Conservation (phyloP, 2,797 vertebrate species). For the Falco naumanni region DNA sequence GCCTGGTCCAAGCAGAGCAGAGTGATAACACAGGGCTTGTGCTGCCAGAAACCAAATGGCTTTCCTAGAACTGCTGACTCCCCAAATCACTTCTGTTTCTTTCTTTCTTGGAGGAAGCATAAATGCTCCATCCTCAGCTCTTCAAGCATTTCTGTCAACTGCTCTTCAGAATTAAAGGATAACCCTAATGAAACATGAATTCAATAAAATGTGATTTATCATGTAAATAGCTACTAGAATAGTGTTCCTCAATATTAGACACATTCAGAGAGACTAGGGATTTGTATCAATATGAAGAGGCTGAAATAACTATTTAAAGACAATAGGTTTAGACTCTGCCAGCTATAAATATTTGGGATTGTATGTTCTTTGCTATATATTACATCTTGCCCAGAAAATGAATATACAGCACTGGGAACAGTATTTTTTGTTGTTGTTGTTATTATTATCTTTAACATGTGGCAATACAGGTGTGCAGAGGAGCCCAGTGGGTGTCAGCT, state of each 20-base stretch:
- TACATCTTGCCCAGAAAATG: background rate
- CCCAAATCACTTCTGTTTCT: background rate
- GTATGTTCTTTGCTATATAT: background rate
- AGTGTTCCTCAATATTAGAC: background rate
- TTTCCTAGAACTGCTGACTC: conserved; percentile 15
- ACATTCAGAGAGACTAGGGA: background rate
- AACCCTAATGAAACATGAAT: background rate
- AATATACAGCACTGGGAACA: background rate
- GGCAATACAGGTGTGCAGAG: background rate
- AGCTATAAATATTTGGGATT: background rate
- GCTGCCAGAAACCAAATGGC: background rate
- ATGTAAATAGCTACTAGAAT: background rate
- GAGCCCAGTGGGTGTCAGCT: background rate
- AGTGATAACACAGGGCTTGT: background rate
- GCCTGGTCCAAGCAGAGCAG: background rate
- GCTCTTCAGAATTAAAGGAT: conserved; percentile 26
- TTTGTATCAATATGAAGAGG: background rate
- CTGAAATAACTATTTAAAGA: background rate
- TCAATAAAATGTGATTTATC: background rate
- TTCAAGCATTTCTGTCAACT: conserved; percentile 6
- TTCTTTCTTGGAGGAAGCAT: conserved; percentile 12
- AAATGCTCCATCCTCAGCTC: background rate
- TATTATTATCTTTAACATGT: background rate
- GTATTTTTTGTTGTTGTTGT: background rate
- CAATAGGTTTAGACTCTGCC: background rate